phyloP scores from a whole-genome alignment of 1,140 invertebrate genomes.

The Lamellibrachia luymesi region DNA sequence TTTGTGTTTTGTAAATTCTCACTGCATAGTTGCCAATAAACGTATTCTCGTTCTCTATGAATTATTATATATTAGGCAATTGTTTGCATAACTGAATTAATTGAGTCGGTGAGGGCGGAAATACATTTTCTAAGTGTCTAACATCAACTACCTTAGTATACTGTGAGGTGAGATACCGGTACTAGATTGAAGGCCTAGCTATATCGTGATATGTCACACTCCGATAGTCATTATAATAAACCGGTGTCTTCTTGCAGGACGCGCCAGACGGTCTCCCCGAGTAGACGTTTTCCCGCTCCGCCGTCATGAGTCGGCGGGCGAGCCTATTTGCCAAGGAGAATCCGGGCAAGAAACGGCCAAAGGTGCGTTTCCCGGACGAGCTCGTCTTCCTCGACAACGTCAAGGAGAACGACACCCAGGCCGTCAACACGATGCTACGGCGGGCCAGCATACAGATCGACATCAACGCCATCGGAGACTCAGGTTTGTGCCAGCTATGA shows the following conservation, averaged over 20 bases:
- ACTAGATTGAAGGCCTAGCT: not conserved
- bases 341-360: conserved; percentile 39
- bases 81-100: not conserved
- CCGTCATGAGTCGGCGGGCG: conserved; percentile 48
- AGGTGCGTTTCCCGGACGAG: conserved; percentile 54
- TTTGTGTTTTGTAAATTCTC: too few relatives aligned
- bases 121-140: not conserved
- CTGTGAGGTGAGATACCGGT: not conserved
- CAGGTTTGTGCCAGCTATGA: conserved; percentile 34
- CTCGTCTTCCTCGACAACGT: conserved; percentile 55
- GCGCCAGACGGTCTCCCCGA: not conserved
- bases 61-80: not conserved
- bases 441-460: conserved; percentile 52
- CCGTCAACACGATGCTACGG: conserved; percentile 48
- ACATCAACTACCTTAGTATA: not conserved
- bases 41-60: too few relatives aligned
- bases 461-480: conserved; percentile 50
- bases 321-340: conserved; percentile 52
- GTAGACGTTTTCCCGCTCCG: not conserved
- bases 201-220: not conserved
- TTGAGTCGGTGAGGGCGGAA: not conserved
- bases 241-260: not conserved
- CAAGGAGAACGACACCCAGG: conserved; percentile 53
- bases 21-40: too few relatives aligned
- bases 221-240: not conserved